Base-by-base conservation (phyloP, 2,888 invertebrate genomes). In the Rhogogaster chlorosoma region DNA sequence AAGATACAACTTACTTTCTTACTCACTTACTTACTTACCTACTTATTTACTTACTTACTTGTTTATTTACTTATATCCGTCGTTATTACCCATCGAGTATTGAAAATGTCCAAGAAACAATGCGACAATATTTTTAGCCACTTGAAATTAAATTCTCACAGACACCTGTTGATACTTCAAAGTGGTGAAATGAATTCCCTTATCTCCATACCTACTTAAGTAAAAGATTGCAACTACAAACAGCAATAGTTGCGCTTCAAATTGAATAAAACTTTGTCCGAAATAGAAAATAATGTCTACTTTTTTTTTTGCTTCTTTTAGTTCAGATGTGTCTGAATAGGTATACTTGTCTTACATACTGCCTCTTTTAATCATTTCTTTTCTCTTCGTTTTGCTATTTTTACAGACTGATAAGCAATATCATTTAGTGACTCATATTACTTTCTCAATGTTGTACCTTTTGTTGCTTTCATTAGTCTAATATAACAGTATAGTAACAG, bases 101-200 rank as follows among this genome's bases (percentile, higher is more conserved):
- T 38, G 15, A 57, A 80, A 61, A 36, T 61, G 38, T 15, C 22
- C 22, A 3, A 32, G 26, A 53, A 45, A 9, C 32, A 7, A 38
- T 38, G 22, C 5, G 29, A 77, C 29, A 53, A n/a, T 80, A n/a
- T 38, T 61, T 61, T 61, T 80, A 32, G 53, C 61, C 61, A 80
- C 38, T 80, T 80, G 26, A 80, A 80, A 61, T 80, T 32, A 61
- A 61, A 80, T 80, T 36, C 80, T 80, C 61, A 61, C 80, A 80
- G 61, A 61, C 80, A 80, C 80, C 80, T 80, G 29, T 49, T 38
- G 12, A 36, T 12, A 80, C 36, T 57, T 18, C 6, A 78, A 57
- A 80, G 29, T 12, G 10, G 32, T 80, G 29, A 22, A 61, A 61
- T 80, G 36, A 61, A 38, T 22, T 80, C 18, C 26, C 78, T 80